Evolutionary conservation across 2,797 vertebrate genomes (phyloP).

Genomic region (Hyperoplus lanceolatus): DNA sequence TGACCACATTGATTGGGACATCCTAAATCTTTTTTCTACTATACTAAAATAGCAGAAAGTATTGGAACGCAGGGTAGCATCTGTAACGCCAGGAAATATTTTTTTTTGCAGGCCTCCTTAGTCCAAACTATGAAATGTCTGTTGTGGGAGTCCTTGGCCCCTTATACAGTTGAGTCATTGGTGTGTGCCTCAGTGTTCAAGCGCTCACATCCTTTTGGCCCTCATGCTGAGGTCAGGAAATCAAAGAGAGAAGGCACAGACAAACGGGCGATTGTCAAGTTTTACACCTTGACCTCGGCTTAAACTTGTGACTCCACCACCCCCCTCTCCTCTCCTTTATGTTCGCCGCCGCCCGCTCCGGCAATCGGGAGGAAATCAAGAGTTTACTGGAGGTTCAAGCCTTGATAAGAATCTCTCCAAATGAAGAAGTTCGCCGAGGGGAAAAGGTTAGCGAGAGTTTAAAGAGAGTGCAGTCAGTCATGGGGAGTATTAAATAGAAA

Average conservation of each 20-base stretch:
- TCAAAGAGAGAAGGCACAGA: constrained; percentile 78
- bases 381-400: constrained; percentile 84
- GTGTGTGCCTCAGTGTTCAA: constrained; percentile 52
- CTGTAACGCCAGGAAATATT: constrained; percentile 64
- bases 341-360: constrained; percentile 73
- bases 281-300: constrained; percentile 83
- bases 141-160: constrained; percentile 61
- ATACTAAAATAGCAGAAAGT: no score
- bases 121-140: constrained; percentile 50
- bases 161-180: constrained; percentile 50
- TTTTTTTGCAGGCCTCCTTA: constrained; percentile 54
- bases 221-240: constrained; percentile 76
- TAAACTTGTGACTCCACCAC: constrained; percentile 76
- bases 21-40: no score
- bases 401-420: constrained; percentile 88
- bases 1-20: no score
- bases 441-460: constrained; percentile 86
- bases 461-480: constrained; percentile 85
- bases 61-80: constrained; percentile 12
- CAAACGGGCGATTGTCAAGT: constrained; percentile 84
- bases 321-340: constrained; percentile 59
- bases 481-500: constrained; percentile 82
- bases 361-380: constrained; percentile 81
- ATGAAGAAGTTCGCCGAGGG: constrained; percentile 85
- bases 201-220: constrained; percentile 67